Conservation (phyloP, 37 sponge, comb jelly and placozoan species). For the Aphrocallistes beatrix region DNA sequence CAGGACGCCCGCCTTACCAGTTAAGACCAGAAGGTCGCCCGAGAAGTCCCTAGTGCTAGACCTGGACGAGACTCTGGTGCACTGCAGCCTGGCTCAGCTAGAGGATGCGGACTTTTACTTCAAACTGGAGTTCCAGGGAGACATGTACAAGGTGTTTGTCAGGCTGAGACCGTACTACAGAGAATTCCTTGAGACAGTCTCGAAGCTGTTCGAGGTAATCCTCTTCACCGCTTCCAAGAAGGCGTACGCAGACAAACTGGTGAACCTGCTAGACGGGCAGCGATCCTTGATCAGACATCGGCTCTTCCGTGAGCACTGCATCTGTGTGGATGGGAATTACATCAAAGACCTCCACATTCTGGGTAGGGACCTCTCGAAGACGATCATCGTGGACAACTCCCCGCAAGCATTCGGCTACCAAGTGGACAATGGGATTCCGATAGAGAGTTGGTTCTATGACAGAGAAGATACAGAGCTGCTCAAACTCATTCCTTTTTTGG, state of each 20-base stretch:
- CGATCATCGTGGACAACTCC: conserved; percentile 89
- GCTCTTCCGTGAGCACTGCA: conserved; percentile 89
- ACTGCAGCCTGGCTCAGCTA: conserved; percentile 69
- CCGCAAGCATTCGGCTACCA: conserved; percentile 96
- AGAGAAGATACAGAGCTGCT: conserved; percentile 63
- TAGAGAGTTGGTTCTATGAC: conserved; percentile 86
- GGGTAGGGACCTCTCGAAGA: conserved; percentile 81
- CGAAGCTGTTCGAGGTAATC: conserved; percentile 68
- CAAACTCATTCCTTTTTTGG: conserved; percentile 73
- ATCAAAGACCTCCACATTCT: conserved; percentile 86
- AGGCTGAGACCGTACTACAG: conserved; percentile 62
- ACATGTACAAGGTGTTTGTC: conserved; percentile 64
- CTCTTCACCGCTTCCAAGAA: conserved; percentile 72
- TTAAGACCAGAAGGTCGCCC: conserved; percentile 71
- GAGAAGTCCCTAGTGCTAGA: conserved; percentile 68
- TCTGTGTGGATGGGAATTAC: conserved; percentile 71
- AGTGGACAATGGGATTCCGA: conserved; percentile 93
- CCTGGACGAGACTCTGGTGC: conserved; percentile 91
- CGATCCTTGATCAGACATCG: conserved; percentile 70
- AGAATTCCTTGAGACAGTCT: conserved; percentile 71
- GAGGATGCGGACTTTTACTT: conserved; percentile 57
- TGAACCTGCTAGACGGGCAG: conserved; percentile 75
- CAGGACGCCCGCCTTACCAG: conserved; percentile 67
- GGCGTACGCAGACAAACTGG: conserved; percentile 77
- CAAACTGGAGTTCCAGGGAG: conserved; percentile 38